Conservation (phyloP, 35 echinoderm and acorn worm genomes). For the Heliocidaris erythrogramma region DNA sequence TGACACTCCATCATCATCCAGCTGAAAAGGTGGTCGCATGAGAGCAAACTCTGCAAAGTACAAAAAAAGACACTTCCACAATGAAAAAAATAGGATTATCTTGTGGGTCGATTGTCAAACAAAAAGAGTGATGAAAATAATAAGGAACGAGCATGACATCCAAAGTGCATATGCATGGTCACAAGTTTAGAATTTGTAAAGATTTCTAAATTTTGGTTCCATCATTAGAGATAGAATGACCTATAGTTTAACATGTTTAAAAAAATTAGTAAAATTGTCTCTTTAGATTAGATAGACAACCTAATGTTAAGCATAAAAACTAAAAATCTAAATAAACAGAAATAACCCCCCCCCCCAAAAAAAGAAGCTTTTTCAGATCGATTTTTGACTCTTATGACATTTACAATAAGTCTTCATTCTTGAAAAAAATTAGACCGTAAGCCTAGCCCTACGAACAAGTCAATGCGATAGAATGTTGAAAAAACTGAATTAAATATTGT, state of each 20-base stretch:
- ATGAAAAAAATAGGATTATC: neutral
- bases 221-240: neutral
- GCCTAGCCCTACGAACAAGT: too few species aligned
- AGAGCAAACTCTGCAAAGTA: slow-evolving; percentile 83
- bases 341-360: too few species aligned
- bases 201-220: neutral
- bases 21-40: slow-evolving; percentile 83
- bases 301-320: too few species aligned
- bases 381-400: too few species aligned
- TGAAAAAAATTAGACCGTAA: too few species aligned
- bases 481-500: too few species aligned
- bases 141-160: neutral
- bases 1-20: slow-evolving; percentile 86
- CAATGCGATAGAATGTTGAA: too few species aligned
- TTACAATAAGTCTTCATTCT: too few species aligned
- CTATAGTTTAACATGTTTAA: neutral
- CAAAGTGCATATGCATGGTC: neutral
- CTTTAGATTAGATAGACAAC: too few species aligned
- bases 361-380: too few species aligned
- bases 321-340: too few species aligned
- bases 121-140: neutral
- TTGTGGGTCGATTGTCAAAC: neutral
- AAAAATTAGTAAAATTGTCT: too few species aligned
- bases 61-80: neutral
- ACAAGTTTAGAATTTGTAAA: neutral